phyloP scores from a whole-genome alignment of 2,888 invertebrate genomes.

The Eupithecia exiguata region DNA sequence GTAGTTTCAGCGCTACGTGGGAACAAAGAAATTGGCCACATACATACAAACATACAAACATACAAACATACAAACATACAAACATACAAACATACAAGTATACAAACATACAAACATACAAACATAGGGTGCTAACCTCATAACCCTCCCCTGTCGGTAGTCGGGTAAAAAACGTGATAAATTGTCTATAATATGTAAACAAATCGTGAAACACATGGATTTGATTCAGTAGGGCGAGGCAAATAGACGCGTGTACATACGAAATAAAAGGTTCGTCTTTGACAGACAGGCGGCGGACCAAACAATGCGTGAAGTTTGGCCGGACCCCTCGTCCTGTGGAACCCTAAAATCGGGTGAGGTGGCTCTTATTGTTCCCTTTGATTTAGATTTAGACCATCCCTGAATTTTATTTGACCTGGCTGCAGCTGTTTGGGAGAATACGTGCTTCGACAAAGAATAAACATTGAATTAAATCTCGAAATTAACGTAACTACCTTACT shows the following conservation, averaged over 20 bases:
- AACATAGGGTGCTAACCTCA: too few relatives aligned
- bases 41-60: too few relatives aligned
- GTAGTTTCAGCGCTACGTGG: too few relatives aligned
- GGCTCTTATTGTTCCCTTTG: conserved; percentile 19
- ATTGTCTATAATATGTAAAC: not conserved
- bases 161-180: not conserved
- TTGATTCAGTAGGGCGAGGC: not conserved
- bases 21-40: too few relatives aligned
- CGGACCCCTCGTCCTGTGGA: conserved; percentile 16
- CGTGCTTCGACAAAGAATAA: not conserved
- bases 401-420: conserved; percentile 10
- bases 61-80: too few relatives aligned
- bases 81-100: too few relatives aligned
- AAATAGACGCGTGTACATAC: not conserved
- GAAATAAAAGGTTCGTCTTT: conserved; percentile 14
- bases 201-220: not conserved
- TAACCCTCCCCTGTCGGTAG: too few relatives aligned
- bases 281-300: conserved; percentile 8
- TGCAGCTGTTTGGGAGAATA: conserved; percentile 9
- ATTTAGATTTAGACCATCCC: conserved; percentile 13
- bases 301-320: conserved; percentile 21
- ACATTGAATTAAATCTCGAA: not conserved
- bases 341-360: conserved; percentile 17
- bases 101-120: too few relatives aligned
- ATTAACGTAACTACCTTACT: not conserved